Percentiles rank a stretch among this genome's conserved stretches.
These are phyloP conservation scores for Anneissia japonica DNA, from an alignment of 35 echinoderm and acorn worm species.

Conservation along the genomic window DNA sequence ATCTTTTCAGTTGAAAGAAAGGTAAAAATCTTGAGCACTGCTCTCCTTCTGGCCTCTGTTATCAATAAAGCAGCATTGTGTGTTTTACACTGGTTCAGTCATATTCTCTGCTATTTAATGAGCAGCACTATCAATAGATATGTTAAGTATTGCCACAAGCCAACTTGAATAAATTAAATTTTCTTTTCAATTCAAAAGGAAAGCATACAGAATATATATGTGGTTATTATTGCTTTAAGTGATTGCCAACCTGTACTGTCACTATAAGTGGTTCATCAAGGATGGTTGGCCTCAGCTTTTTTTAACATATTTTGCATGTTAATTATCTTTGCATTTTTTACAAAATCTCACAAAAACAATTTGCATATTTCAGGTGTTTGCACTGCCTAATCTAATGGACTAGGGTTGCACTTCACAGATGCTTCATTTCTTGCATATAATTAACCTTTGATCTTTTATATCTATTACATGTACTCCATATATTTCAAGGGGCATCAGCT, in stretches of 20 bases:
- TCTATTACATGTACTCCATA: too few relatives aligned
- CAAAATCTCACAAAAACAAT: neutral
- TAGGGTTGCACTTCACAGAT: neutral
- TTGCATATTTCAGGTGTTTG: neutral
- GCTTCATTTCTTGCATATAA: neutral
- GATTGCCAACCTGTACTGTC: neutral
- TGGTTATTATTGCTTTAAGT: neutral
- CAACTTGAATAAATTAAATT: too few relatives aligned
- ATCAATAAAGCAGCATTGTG: neutral
- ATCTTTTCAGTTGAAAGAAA: neutral
- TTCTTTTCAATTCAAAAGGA: neutral
- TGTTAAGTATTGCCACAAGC: too few relatives aligned
- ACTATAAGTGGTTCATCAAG: neutral
- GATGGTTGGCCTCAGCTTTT: neutral
- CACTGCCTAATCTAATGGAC: neutral
- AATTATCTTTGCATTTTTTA: neutral
- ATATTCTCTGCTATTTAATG: neutral
- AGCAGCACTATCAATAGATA: too few relatives aligned
- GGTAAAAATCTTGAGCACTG: neutral
- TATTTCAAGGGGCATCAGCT: too few relatives aligned
- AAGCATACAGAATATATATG: neutral
- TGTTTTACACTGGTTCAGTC: neutral
- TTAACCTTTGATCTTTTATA: too few relatives aligned
- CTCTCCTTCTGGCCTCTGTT: too few relatives aligned
- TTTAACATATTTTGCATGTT: neutral